phyloP scores from a whole-genome alignment of 2,888 invertebrate genomes.

The Cantharis flavilabris region DNA sequence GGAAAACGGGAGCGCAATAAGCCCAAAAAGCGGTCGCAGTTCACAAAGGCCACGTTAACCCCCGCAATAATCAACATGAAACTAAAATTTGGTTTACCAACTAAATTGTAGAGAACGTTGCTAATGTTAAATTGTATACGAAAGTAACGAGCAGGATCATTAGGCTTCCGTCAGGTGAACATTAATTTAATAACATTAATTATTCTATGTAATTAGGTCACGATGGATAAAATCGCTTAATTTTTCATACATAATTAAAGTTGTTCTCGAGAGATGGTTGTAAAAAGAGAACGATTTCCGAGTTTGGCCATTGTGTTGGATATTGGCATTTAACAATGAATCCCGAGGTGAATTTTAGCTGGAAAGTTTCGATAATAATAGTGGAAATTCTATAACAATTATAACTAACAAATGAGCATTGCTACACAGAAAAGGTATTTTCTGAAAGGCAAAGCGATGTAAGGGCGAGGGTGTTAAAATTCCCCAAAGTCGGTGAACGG shows the following conservation, averaged over 20 bases:
- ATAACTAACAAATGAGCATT: slow-evolving; percentile 8
- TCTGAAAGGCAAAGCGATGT: slow-evolving; percentile 14
- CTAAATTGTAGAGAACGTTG: neutral
- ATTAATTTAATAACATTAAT: neutral
- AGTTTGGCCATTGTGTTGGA: neutral
- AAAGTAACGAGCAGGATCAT: neutral
- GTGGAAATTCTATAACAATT: neutral
- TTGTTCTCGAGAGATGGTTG: neutral
- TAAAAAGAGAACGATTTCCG: neutral
- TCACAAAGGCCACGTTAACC: neutral
- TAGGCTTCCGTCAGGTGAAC: neutral
- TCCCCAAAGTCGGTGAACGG: slow-evolving; percentile 20
- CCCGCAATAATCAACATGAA: neutral
- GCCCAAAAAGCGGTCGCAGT: neutral
- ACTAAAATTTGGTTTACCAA: neutral
- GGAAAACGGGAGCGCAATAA: neutral
- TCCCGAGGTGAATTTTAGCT: neutral
- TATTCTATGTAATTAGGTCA: neutral
- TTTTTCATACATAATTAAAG: neutral
- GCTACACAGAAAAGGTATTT: slow-evolving; percentile 16
- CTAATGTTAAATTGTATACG: neutral
- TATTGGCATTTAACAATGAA: neutral
- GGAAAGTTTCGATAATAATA: neutral
- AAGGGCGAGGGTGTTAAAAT: slow-evolving; percentile 22
- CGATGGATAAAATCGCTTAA: neutral